Evolutionary conservation across 2,888 invertebrate genomes (phyloP), one percentile per base, ranked within the genome.

Genomic region (Cosmia pyralina): DNA sequence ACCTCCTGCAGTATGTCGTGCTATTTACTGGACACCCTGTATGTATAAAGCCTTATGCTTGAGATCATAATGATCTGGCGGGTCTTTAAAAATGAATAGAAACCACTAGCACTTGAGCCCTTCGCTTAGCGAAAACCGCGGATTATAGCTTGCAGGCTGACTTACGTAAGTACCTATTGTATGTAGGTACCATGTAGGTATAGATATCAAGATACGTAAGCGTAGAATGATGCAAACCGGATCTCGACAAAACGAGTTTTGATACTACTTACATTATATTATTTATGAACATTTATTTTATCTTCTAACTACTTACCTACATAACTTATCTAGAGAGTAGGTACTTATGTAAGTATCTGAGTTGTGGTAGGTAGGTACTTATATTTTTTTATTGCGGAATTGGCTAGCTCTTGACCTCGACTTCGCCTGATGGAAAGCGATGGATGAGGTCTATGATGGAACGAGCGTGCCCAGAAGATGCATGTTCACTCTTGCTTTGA

Each of bases 161-260:
- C 59, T 28, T 28, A 48, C 22, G 10, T 38, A 41, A 2, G 41
- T 66, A 63, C 19, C 19, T 62, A 41, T 17, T 48, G 44, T 57
- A 38, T 3, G n/a, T 28, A 28, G 28, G 3, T 53, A 19, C 28
- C 2, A 28, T 34, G 22, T n/a, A 11, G 46, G 22, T 55, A 22
- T 60, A 50, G 2, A n/a, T 55, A 63, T 17, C n/a, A n/a, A 11
- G 15, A 28, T 57, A 55, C 13, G 11, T 46, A 75, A 53, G 38
- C 63, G 70, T 66, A 68, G n/a, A n/a, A n/a, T n/a, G n/a, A n/a
- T n/a, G 44, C 38, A 74, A 83, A 74, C 83, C 79, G 79, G 74
- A 83, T 79, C 70, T 79, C 53, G 11, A 55, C 34, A 59, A 72
- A 77, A 77, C 79, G 15, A 64, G 79, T 82, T 82, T 44, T 66